Evolutionary conservation across 2,888 invertebrate genomes (phyloP).

Genomic region (Neocrepidodera transversa): DNA sequence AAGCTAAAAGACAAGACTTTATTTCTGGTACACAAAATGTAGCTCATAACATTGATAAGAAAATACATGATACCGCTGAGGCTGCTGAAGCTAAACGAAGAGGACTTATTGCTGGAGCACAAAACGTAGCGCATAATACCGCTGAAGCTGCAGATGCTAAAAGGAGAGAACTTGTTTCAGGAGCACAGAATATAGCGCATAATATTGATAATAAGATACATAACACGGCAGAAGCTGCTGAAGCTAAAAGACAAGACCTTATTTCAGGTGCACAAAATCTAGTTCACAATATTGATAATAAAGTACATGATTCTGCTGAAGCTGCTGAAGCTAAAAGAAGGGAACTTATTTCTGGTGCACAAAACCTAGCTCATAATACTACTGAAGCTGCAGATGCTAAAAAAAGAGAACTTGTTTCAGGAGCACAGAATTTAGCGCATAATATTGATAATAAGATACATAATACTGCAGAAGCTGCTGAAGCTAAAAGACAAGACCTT

Average conservation of each 20-base stretch:
- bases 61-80: constrained; percentile 20
- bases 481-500: constrained; percentile 33
- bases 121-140: constrained; percentile 34
- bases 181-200: constrained; percentile 23
- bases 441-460: constrained; percentile 67
- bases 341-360: constrained; percentile 7
- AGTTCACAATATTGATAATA: constrained; percentile 37
- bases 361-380: constrained; percentile 23
- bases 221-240: constrained; percentile 38
- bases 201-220: constrained; percentile 67
- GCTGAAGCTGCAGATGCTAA: constrained; percentile 38
- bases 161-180: constrained; percentile 24
- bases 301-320: constrained; percentile 29
- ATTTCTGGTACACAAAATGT: constrained; percentile 54
- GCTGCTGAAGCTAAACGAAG: background rate
- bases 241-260: constrained; percentile 33
- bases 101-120: constrained; percentile 11
- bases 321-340: constrained; percentile 1
- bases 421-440: constrained; percentile 22
- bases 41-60: constrained; percentile 29
- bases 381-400: background rate
- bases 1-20: constrained; percentile 63
- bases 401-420: background rate
- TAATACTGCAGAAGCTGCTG: constrained; percentile 39
- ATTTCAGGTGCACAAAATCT: constrained; percentile 38